These are phyloP conservation scores for Otis tarda DNA, from an alignment of 2,113 vertebrate species.

Conservation along the genomic window DNA sequence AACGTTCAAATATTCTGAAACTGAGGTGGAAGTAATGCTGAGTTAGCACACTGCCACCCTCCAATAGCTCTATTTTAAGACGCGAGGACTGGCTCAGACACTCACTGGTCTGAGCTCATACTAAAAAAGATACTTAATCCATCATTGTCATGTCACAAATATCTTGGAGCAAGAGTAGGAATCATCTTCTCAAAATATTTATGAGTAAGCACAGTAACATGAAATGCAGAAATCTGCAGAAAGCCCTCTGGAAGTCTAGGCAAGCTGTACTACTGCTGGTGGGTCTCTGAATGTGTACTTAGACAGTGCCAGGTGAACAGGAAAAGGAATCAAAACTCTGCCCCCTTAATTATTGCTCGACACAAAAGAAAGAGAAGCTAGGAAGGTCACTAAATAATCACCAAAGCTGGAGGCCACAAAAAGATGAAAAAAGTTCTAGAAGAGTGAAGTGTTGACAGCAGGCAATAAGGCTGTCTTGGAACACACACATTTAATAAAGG, in stretches of 20 bases:
- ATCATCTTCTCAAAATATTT: not conserved
- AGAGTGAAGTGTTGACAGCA: not conserved
- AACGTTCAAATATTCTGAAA: not conserved
- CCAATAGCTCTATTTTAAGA: not conserved
- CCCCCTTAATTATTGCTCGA: slow-evolving; percentile 9
- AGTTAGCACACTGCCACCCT: not conserved
- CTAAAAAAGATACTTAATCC: not conserved
- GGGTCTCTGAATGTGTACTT: not conserved
- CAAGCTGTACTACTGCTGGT: not conserved
- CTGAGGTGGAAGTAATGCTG: not conserved
- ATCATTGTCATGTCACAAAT: not conserved
- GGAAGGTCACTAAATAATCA: not conserved
- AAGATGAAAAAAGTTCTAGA: not conserved
- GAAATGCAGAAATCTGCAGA: not conserved
- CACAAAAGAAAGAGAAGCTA: not conserved
- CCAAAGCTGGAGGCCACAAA: not conserved
- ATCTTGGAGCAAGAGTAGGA: not conserved
- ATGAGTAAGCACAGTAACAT: not conserved
- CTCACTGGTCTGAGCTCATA: not conserved
- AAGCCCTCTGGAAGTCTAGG: not conserved
- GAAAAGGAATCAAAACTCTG: not conserved
- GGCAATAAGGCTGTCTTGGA: not conserved
- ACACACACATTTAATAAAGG: slow-evolving; percentile 51
- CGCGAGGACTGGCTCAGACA: not conserved
- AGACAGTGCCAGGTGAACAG: not conserved